Evolutionary conservation across 2,113 vertebrate genomes (phyloP), one percentile per base, ranked within the genome.

Genomic region (Ammodramus savannarum): DNA sequence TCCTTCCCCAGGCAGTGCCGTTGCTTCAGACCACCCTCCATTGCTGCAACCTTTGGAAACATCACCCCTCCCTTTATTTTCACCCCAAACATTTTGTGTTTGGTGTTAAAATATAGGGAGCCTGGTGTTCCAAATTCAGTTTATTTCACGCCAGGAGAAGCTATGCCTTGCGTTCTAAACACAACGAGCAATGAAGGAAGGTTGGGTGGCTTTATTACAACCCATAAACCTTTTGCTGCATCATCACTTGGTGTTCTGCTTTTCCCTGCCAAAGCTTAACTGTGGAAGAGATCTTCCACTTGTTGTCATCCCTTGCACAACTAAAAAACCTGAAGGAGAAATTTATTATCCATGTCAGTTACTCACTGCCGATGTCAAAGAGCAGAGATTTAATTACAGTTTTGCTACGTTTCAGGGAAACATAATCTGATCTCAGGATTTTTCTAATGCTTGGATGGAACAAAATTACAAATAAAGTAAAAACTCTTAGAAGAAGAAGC

Each of bases 391-490:
- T 88, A 95, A 94, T 96, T 95, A 96, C 82, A 46, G 51, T 67
- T 93, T 90, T 82, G 48, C 62, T 66, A 72, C 86, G 69, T 58
- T 80, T 78, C 62, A 81, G 43, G 68, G 91, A 95, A 88, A 89
- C 39, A 36, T 77, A 94, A 68, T 86, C 38, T 92, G 61, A 93
- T 93, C n/a, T 90, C 36, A 77, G 52, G 83, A 44, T 82, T 92
- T 87, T 73, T 41, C 63, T 89, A 95, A 74, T 49, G 55, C 91
- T 87, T 89, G 57, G 88, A 86, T 13, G 31, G 62, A 95, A 85
- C 13, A 54, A 82, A 86, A 95, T 93, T 94, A 90, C 65, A 66
- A 97, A 87, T 92, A 85, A 94, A 95, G 85, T 90, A 90, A 94
- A 91, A 91, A 32, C 14, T 38, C 72, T 87, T 94, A 94, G 90